A percentile compares a stretch with the other conserved stretches of the same genome.
phyloP scores from a whole-genome alignment of 2,888 invertebrate species.

The Pterostichus madidus region DNA sequence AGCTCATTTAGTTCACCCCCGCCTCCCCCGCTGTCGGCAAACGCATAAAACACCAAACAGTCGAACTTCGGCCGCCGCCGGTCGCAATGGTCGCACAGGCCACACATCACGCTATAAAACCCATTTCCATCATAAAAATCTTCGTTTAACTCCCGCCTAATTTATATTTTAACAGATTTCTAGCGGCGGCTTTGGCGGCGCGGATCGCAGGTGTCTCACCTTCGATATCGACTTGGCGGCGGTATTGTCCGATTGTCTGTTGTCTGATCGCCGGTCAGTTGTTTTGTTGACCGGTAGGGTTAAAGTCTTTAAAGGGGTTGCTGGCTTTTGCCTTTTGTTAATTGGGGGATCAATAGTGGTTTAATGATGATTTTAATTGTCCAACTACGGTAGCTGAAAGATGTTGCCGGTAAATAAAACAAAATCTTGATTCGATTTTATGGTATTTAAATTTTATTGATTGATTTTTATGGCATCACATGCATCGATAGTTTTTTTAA shows the following conservation, averaged over 20 bases:
- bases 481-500: background rate
- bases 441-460: conserved; percentile 33
- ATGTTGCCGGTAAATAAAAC: conserved; percentile 31
- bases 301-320: conserved; percentile 16
- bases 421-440: conserved; percentile 49
- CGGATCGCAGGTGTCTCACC: conserved; percentile 13
- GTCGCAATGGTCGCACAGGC: conserved; percentile 23
- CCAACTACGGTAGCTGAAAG: conserved; percentile 29
- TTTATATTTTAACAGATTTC: conserved; percentile 62
- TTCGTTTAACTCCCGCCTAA: conserved; percentile 51
- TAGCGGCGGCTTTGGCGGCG: conserved; percentile 51
- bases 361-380: conserved; percentile 11
- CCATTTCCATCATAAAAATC: conserved; percentile 58
- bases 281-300: conserved; percentile 16
- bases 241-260: conserved; percentile 7
- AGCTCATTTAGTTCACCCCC: conserved; percentile 37
- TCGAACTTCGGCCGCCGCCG: conserved; percentile 18
- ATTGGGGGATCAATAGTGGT: conserved; percentile 10
- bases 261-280: conserved; percentile 30
- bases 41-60: conserved; percentile 46
- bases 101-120: conserved; percentile 59
- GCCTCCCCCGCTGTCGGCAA: conserved; percentile 19
- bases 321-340: conserved; percentile 13
- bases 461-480: conserved; percentile 29
- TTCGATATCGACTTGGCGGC: background rate